Evolutionary conservation across 2,797 vertebrate genomes (phyloP).

Genomic region (Galaxias olidus): DNA sequence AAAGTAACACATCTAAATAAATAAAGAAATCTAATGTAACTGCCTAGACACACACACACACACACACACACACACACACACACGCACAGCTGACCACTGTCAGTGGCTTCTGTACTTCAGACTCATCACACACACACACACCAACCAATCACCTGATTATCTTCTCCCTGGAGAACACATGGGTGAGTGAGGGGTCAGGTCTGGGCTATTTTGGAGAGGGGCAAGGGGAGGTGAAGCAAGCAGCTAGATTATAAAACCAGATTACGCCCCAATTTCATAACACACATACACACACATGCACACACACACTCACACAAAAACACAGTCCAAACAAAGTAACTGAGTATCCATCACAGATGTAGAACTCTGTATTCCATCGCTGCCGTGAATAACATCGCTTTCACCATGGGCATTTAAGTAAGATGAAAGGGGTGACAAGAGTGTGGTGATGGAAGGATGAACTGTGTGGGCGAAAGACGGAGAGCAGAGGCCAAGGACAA

Average conservation of each 20-base stretch:
- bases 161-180: background rate
- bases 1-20: background rate
- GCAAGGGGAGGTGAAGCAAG: slow-evolving; percentile 9
- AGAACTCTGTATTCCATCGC: too few species aligned
- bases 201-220: background rate
- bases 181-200: background rate
- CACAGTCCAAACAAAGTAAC: too few species aligned
- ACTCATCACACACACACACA: background rate
- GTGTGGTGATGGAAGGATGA: background rate
- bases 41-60: background rate
- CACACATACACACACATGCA: background rate
- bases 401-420: background rate
- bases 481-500: background rate
- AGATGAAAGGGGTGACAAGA: slow-evolving; percentile 1
- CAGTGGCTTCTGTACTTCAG: too few species aligned
- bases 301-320: background rate
- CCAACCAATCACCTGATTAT: background rate
- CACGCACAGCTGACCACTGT: too few species aligned
- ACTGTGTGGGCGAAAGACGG: background rate
- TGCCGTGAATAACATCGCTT: too few species aligned
- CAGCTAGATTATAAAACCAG: slow-evolving; percentile 17
- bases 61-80: background rate
- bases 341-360: too few species aligned
- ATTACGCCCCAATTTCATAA: slow-evolving; percentile 6
- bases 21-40: background rate